Percentiles rank a stretch among this genome's conserved stretches.
Evolutionary conservation across 2,888 invertebrate genomes (phyloP).

Genomic region (Nemotelus nigrinus): DNA sequence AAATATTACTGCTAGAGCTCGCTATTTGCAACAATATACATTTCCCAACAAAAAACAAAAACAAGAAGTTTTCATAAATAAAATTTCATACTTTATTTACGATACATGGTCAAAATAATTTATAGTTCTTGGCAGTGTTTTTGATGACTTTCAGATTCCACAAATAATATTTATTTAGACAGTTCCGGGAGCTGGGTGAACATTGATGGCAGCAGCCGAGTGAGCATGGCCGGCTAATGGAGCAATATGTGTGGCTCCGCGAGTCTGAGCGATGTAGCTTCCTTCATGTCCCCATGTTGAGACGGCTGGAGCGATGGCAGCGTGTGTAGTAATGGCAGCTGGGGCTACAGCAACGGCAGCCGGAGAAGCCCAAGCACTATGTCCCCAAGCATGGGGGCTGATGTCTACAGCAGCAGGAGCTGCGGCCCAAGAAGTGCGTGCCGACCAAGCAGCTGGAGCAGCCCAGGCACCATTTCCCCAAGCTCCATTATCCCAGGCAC

Average conservation of each 20-base stretch:
- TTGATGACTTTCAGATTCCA: too few relatives aligned
- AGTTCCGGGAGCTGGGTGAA: conserved; percentile 65
- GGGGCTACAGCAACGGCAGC: conserved; percentile 28
- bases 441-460: conserved; percentile 51
- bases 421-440: conserved; percentile 18
- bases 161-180: background rate
- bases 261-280: conserved; percentile 65
- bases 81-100: too few relatives aligned
- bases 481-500: conserved; percentile 53
- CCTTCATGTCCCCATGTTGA: conserved; percentile 52
- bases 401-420: conserved; percentile 36
- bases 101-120: too few relatives aligned
- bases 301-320: conserved; percentile 47
- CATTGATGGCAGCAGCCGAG: conserved; percentile 58
- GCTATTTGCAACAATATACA: too few relatives aligned
- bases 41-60: too few relatives aligned
- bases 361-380: conserved; percentile 37
- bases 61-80: too few relatives aligned
- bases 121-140: too few relatives aligned
- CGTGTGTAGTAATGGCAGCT: background rate
- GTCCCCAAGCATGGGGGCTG: conserved; percentile 52
- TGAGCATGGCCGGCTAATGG: conserved; percentile 62
- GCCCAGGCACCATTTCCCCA: conserved; percentile 51
- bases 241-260: conserved; percentile 64
- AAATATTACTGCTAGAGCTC: too few relatives aligned